Percentiles rank a stretch among this genome's conserved stretches.
Evolutionary conservation across 2,113 vertebrate genomes (phyloP).

Genomic region (Globicephala melas): DNA sequence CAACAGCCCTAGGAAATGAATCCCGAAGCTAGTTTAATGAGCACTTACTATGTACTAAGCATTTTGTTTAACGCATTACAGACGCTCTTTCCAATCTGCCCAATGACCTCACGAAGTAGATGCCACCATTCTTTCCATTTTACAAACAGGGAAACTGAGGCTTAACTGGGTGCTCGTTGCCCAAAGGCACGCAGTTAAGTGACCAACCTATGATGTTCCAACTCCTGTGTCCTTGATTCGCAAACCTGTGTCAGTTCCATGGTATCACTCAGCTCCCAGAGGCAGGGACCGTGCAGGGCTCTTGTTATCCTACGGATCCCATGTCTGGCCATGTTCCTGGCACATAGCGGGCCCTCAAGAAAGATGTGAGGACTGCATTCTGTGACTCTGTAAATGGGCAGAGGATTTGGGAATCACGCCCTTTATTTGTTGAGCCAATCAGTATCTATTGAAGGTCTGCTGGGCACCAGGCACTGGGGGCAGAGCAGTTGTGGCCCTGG

Average conservation of each 20-base stretch:
- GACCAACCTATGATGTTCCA: too few species aligned
- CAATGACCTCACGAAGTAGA: accelerated
- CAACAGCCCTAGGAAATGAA: background rate
- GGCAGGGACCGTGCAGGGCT: too few species aligned
- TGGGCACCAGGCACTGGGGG: background rate
- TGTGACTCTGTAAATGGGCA: background rate
- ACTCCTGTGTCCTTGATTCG: background rate
- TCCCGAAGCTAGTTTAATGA: background rate
- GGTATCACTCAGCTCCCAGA: background rate
- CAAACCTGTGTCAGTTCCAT: background rate
- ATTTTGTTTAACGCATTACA: background rate
- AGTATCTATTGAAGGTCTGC: background rate
- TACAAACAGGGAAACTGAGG: background rate
- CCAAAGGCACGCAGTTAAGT: too few species aligned
- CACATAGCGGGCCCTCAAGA: too few species aligned
- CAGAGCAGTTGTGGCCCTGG: too few species aligned
- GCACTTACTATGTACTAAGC: too few species aligned
- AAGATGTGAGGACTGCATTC: background rate
- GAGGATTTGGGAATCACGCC: background rate
- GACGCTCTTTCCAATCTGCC: background rate
- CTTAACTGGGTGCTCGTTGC: background rate
- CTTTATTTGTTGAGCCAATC: background rate
- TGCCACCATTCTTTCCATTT: background rate
- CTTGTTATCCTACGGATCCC: background rate
- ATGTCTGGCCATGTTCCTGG: background rate